These are phyloP conservation scores for Avahi laniger DNA, from an alignment of 2,797 vertebrate genomes.

Conservation along the genomic window DNA sequence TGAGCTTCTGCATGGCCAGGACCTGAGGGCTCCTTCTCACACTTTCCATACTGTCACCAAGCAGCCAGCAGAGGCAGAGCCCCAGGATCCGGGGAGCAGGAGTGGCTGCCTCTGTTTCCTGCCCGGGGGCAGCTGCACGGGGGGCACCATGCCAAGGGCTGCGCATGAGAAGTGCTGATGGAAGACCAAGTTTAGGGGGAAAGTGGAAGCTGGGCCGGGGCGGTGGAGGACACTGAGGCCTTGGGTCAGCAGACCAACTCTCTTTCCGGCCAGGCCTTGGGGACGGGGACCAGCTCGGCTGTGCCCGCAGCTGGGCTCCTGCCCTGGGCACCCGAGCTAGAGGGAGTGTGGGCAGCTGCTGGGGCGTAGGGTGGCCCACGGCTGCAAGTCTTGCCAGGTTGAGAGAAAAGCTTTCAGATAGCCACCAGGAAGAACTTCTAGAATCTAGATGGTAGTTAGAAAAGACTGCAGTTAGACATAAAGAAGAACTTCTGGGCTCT, in stretches of 20 bases:
- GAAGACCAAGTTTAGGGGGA: not conserved
- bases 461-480: not conserved
- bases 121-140: not conserved
- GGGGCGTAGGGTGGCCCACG: not conserved
- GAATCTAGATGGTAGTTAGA: not conserved
- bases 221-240: not conserved
- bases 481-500: not conserved
- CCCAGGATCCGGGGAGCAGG: not conserved
- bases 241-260: slow-evolving; percentile 19
- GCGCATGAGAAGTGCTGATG: slow-evolving; percentile 36
- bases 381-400: not conserved
- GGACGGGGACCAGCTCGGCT: not conserved
- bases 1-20: not conserved
- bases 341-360: not conserved
- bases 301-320: not conserved
- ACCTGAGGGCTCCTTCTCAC: not conserved
- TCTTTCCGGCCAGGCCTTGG: not conserved
- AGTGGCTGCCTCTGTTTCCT: not conserved
- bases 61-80: not conserved
- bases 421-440: not conserved
- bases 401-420: not conserved
- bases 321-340: not conserved
- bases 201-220: slow-evolving; percentile 26
- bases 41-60: not conserved
- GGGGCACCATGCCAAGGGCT: not conserved